phyloP scores from a whole-genome alignment of 2,113 vertebrate genomes.

The Capra hircus region DNA sequence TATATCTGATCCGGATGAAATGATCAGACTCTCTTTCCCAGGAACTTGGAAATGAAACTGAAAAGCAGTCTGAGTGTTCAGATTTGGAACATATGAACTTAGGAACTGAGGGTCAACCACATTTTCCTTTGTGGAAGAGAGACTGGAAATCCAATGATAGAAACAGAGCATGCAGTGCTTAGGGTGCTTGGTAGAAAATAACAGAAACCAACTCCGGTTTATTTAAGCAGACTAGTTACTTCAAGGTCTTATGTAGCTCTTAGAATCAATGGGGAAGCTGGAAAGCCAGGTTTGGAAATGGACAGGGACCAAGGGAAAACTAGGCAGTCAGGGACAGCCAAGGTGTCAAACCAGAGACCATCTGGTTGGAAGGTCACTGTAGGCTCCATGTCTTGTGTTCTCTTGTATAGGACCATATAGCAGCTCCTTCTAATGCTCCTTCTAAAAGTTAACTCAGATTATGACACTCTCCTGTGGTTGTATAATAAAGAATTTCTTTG shows the following conservation, averaged over 20 bases:
- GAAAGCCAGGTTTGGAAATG: not conserved
- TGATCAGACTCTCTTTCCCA: not conserved
- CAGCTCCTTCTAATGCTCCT: not conserved
- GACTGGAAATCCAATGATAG: not conserved
- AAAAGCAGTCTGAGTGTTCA: not conserved
- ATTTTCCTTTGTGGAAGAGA: not conserved
- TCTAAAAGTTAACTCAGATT: not conserved
- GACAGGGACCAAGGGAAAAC: not conserved
- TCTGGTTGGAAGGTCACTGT: not conserved
- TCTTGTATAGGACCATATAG: not conserved
- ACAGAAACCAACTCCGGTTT: not conserved
- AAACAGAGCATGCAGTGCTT: not conserved
- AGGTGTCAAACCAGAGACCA: not conserved
- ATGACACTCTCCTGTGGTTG: not conserved
- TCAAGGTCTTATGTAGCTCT: not conserved
- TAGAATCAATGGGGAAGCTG: not conserved
- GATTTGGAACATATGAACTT: not conserved
- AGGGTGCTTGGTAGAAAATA: not conserved
- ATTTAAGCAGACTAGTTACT: not conserved
- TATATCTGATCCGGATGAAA: not conserved
- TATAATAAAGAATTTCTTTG: not conserved
- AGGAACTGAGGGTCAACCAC: not conserved
- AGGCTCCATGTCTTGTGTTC: not conserved
- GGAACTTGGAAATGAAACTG: not conserved
- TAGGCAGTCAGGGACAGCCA: not conserved